phyloP scores from a whole-genome alignment of 2,888 invertebrate genomes.

The Magallana nippona region DNA sequence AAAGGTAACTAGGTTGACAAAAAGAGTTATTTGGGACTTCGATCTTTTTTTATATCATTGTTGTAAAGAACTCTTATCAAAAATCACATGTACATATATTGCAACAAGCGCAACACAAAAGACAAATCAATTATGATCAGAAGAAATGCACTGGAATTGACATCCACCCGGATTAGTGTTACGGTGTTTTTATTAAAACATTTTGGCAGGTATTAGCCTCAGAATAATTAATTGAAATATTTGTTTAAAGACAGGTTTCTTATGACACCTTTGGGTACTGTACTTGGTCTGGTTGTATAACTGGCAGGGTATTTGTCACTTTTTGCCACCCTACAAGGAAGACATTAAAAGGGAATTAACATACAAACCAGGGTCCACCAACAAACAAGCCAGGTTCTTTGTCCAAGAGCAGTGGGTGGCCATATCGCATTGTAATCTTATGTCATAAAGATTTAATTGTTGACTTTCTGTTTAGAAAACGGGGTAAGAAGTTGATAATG shows the following conservation, averaged over 20 bases:
- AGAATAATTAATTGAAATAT: background rate
- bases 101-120: no score
- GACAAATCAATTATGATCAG: no score
- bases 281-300: background rate
- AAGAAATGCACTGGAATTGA: no score
- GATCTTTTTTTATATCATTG: no score
- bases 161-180: background rate
- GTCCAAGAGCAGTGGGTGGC: background rate
- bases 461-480: slow-evolving; percentile 1
- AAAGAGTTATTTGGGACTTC: no score
- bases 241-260: slow-evolving; percentile 4
- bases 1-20: no score
- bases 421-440: slow-evolving; percentile 12
- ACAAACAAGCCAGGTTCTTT: slow-evolving; percentile 7
- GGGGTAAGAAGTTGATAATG: slow-evolving; percentile 10
- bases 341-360: slow-evolving; percentile 20
- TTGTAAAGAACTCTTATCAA: no score
- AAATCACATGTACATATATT: no score
- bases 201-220: slow-evolving; percentile 13
- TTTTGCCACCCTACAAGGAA: slow-evolving; percentile 30
- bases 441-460: slow-evolving; percentile 29
- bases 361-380: slow-evolving; percentile 3
- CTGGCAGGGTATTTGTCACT: slow-evolving; percentile 5
- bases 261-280: slow-evolving; percentile 5
- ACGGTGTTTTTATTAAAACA: background rate